phyloP scores from a whole-genome alignment of 37 sponge, comb jelly and placozoan species.

The Amphimedon queenslandica region DNA sequence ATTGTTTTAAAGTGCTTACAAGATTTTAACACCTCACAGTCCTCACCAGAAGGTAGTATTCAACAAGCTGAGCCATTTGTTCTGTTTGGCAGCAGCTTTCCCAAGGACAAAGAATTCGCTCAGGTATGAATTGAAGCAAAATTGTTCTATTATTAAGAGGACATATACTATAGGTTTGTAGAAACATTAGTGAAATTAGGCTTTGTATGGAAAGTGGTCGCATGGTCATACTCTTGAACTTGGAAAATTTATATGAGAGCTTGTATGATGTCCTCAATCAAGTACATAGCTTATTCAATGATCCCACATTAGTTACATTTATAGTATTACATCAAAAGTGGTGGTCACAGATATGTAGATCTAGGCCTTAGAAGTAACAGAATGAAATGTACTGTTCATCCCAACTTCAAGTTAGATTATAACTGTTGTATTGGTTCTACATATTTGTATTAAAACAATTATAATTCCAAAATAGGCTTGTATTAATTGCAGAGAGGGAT shows the following conservation, averaged over 20 bases:
- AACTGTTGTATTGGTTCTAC: too few species aligned
- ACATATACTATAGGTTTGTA: constrained; percentile 30
- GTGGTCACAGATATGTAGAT: constrained; percentile 54
- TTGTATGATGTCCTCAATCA: constrained; percentile 60
- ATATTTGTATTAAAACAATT: too few species aligned
- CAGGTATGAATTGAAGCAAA: too few species aligned
- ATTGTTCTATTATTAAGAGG: too few species aligned
- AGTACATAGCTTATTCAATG: not conserved
- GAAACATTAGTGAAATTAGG: constrained; percentile 50
- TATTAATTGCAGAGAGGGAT: constrained; percentile 36
- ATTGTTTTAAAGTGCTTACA: too few species aligned
- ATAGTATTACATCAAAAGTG: constrained; percentile 43
- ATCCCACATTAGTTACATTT: too few species aligned
- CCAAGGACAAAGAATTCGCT: constrained; percentile 67
- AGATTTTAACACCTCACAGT: too few species aligned
- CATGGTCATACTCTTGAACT: constrained; percentile 43
- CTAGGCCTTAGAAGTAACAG: constrained; percentile 37
- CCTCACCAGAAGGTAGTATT: too few species aligned
- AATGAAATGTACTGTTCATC: constrained; percentile 50
- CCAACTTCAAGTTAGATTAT: constrained; percentile 26
- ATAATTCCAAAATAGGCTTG: not conserved
- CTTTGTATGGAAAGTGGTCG: constrained; percentile 63
- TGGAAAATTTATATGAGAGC: constrained; percentile 57
- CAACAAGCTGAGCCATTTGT: too few species aligned
- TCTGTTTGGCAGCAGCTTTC: constrained; percentile 67